Evolutionary conservation across 2,888 invertebrate species (phyloP), one percentile per base, ranked within the genome.

Genomic region (Sinhomidia bicolor): DNA sequence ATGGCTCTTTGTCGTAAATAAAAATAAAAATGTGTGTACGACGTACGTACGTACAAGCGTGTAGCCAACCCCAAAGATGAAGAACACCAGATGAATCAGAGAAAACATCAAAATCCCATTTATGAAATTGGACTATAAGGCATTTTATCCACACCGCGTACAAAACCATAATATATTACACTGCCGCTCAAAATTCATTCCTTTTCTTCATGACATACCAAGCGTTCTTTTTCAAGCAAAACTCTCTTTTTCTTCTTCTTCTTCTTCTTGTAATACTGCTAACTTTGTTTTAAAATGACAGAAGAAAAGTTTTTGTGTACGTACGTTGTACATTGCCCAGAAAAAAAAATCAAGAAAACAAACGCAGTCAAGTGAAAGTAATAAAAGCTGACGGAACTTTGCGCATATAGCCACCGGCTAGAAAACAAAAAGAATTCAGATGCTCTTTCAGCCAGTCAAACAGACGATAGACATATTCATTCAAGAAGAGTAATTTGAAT

Each of bases 91-190:
- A 85, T 81, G 85, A 91, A 87, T 89, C 84, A 82, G 85, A 84
- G 90, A 89, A 91, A 91, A 91, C 91, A 91, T 91, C 91, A 91
- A 91, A 91, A 91, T 91, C 90, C 91, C 91, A 91, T 91, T 91
- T 90, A 88, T 90, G 90, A 91, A 90, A 91, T 90, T 90, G 91
- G 91, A n/a, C 90, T 88, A 90, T 90, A 89, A 91, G 90, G 90
- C 89, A 90, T 90, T 90, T 91, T 91, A 47, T 74, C 71, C n/a
- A n/a, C 57, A 54, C 86, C 78, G 41, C 85, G 36, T 62, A 65
- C 51, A 10, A 44, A 57, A 26, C 23, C 68, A 82, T 68, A 82
- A 82, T 57, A 82, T 68, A 62, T 65, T 32, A 32, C n/a, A n/a
- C n/a, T 36, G 23, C 32, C 20, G 44, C 14, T 80, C 23, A 74